These are phyloP conservation scores for Athetis lepigone DNA, from an alignment of 2,888 invertebrate genomes.

Conservation along the genomic window DNA sequence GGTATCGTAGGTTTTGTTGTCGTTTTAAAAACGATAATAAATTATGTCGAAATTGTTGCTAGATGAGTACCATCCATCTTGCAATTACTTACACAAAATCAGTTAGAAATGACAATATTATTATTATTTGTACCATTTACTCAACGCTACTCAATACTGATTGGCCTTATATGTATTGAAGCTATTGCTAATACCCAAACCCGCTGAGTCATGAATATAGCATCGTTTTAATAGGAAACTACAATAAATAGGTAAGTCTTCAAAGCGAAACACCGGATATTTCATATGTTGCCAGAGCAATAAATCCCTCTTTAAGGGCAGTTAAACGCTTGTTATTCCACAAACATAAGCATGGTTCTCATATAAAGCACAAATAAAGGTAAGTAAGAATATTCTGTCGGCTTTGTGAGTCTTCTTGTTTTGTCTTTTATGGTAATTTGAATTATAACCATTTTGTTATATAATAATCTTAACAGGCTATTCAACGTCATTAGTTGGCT, in stretches of 20 bases:
- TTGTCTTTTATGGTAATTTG: conserved; percentile 68
- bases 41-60: too few species aligned
- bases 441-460: conserved; percentile 54
- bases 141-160: conserved; percentile 17
- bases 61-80: too few species aligned
- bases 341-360: conserved; percentile 77
- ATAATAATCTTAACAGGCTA: not conserved
- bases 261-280: conserved; percentile 75
- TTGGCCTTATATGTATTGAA: conserved; percentile 1
- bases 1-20: too few species aligned
- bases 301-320: conserved; percentile 85
- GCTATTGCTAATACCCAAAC: conserved; percentile 16
- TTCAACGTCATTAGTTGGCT: too few species aligned
- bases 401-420: conserved; percentile 55
- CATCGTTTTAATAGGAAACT: conserved; percentile 56
- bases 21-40: too few species aligned
- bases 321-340: conserved; percentile 84
- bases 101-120: not conserved
- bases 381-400: conserved; percentile 66
- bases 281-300: conserved; percentile 76
- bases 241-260: conserved; percentile 67
- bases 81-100: not conserved
- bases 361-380: conserved; percentile 73
- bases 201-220: conserved; percentile 45
- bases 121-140: not conserved